Evolutionary conservation across 2,797 vertebrate genomes (phyloP).

Genomic region (Toxotes lorentzi): DNA sequence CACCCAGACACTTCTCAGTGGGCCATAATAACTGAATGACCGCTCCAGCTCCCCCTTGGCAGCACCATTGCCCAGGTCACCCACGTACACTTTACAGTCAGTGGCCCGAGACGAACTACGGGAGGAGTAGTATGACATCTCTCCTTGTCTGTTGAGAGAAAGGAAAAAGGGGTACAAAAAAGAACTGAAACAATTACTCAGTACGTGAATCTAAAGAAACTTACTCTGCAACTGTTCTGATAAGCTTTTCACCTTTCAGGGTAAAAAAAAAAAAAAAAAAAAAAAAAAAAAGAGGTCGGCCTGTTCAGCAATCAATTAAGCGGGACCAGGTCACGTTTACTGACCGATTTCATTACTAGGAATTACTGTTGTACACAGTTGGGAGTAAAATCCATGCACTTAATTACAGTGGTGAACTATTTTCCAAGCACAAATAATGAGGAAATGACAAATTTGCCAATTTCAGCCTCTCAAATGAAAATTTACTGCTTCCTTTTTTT

Average conservation of each 20-base stretch:
- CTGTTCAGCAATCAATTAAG: too few relatives aligned
- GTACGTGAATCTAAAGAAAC: neutral
- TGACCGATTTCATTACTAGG: too few relatives aligned
- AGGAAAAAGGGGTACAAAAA: neutral
- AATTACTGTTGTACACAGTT: too few relatives aligned
- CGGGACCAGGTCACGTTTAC: too few relatives aligned
- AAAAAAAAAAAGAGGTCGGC: too few relatives aligned
- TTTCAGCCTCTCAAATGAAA: too few relatives aligned
- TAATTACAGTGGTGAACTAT: too few relatives aligned
- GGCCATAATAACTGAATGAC: constrained; percentile 86
- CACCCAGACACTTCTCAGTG: constrained; percentile 86
- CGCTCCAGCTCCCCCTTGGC: constrained; percentile 86
- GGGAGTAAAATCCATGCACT: too few relatives aligned
- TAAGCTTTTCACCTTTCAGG: neutral
- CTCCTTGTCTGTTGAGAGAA: constrained; percentile 37
- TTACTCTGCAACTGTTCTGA: neutral
- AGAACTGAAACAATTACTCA: neutral
- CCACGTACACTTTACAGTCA: constrained; percentile 87
- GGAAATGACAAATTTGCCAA: too few relatives aligned
- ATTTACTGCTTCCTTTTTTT: too few relatives aligned
- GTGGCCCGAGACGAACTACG: constrained; percentile 82
- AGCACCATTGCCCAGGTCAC: constrained; percentile 84
- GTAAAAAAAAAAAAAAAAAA: neutral
- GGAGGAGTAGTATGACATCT: constrained; percentile 83
- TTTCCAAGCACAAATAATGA: too few relatives aligned